Evolutionary conservation across 2,797 vertebrate genomes (phyloP).

Genomic region (Loris lydekkerianus): DNA sequence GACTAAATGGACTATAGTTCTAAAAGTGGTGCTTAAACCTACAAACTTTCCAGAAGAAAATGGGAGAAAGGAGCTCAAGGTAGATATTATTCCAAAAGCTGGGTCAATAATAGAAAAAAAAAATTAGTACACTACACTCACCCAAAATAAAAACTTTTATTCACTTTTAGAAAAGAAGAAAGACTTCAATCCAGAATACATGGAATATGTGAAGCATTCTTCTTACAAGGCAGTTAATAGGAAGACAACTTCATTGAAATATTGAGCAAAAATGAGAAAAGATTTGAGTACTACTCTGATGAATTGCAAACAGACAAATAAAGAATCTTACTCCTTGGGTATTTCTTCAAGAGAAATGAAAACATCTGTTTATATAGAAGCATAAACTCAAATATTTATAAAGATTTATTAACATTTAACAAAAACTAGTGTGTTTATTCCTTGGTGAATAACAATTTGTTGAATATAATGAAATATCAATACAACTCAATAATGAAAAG

Average conservation of each 20-base stretch:
- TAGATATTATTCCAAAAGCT: not conserved
- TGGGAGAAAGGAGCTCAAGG: not conserved
- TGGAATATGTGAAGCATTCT: constrained; percentile 29
- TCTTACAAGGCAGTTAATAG: not conserved
- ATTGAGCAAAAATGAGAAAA: constrained; percentile 1
- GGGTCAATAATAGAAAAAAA: not conserved
- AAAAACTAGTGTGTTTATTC: not conserved
- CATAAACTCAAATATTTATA: constrained; percentile 2
- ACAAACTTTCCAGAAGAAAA: not conserved
- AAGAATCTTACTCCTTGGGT: not conserved
- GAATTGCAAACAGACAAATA: not conserved
- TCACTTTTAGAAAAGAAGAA: not conserved
- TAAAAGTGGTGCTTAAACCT: not conserved
- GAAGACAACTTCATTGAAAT: not conserved
- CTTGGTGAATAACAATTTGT: not conserved
- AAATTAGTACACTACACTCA: not conserved
- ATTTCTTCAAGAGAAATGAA: constrained; percentile 35
- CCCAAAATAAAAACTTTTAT: not conserved
- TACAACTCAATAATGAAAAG: not conserved
- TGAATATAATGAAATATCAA: not conserved
- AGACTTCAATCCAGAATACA: not conserved
- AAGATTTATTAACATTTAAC: not conserved
- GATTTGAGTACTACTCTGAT: not conserved
- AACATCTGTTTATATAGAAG: not conserved
- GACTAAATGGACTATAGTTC: not conserved